phyloP scores from a whole-genome alignment of 2,888 invertebrate species.

The Leptinotarsa rubiginosa region DNA sequence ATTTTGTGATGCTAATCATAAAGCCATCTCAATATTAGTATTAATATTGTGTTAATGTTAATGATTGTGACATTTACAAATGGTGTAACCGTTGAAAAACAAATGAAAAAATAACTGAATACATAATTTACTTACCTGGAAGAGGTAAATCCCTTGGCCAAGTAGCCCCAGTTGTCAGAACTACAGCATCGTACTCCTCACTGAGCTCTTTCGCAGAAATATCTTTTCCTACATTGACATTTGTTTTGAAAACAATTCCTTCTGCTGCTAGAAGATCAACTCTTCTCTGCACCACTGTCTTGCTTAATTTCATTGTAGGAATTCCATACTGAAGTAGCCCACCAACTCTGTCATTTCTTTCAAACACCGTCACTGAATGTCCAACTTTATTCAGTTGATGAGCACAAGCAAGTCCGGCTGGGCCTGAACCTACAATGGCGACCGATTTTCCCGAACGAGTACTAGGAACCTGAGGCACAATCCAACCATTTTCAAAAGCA shows the following conservation, averaged over 20 bases:
- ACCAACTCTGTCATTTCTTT: constrained; percentile 94
- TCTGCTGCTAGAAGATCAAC: constrained; percentile 88
- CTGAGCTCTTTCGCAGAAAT: constrained; percentile 80
- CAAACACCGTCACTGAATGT: constrained; percentile 95
- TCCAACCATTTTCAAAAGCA: constrained; percentile 94
- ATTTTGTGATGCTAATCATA: too few species aligned
- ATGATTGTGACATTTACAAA: too few species aligned
- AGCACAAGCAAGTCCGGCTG: constrained; percentile 94
- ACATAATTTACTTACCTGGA: constrained; percentile 70
- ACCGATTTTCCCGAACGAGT: constrained; percentile 59
- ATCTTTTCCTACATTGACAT: constrained; percentile 91
- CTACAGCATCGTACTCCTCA: constrained; percentile 82
- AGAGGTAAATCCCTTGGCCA: constrained; percentile 94
- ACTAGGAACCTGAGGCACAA: constrained; percentile 63
- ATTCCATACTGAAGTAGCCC: constrained; percentile 98
- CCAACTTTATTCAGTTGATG: constrained; percentile 98
- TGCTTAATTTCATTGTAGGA: constrained; percentile 98
- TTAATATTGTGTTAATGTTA: too few species aligned
- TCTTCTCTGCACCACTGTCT: constrained; percentile 91
- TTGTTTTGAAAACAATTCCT: constrained; percentile 87
- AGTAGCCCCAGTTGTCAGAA: constrained; percentile 94
- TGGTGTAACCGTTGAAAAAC: background rate
- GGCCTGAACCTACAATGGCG: constrained; percentile 89
- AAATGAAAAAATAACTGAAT: background rate
- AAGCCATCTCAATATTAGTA: too few species aligned